Conservation (phyloP, 2,888 invertebrate species). For the Drosophila siamana region DNA sequence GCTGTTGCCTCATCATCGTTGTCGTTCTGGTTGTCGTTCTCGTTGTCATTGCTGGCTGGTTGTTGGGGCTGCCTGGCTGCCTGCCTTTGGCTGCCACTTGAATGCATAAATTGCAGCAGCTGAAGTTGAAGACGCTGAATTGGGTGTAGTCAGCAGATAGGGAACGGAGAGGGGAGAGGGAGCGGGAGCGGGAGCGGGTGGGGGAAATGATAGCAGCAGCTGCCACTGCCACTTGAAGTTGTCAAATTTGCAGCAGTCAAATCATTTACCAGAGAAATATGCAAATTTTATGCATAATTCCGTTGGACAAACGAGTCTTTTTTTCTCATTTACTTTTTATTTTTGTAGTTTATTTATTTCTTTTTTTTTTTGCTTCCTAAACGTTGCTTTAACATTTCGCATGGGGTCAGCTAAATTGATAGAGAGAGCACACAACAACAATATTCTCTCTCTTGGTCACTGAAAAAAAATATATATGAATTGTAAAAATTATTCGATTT, state of each 20-base stretch:
- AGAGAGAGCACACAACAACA: not conserved
- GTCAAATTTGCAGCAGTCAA: conserved; percentile 72
- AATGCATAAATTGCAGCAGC: conserved; percentile 76
- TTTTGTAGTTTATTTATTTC: conserved; percentile 18
- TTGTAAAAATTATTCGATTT: not conserved
- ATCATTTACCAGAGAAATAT: conserved; percentile 67
- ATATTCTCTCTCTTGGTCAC: not conserved
- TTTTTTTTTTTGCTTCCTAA: too few relatives aligned
- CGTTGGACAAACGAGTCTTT: conserved; percentile 42
- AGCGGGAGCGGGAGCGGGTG: not conserved
- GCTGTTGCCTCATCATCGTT: conserved; percentile 54
- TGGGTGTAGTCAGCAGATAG: conserved; percentile 14
- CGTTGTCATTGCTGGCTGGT: conserved; percentile 29
- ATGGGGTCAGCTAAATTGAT: conserved; percentile 8
- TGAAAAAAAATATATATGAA: conserved; percentile 1
- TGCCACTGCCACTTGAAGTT: conserved; percentile 71
- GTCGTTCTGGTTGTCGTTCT: conserved; percentile 44
- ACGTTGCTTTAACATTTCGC: conserved; percentile 35
- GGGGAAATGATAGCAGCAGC: conserved; percentile 17
- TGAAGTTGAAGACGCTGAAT: conserved; percentile 61
- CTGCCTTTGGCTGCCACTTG: conserved; percentile 71
- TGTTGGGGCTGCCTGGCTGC: conserved; percentile 23
- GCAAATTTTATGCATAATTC: conserved; percentile 60
- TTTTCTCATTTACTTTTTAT: conserved; percentile 8
- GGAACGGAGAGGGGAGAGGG: not conserved